Base-by-base conservation (phyloP, 2,113 vertebrate genomes). In the Oreochromis tanganicae region DNA sequence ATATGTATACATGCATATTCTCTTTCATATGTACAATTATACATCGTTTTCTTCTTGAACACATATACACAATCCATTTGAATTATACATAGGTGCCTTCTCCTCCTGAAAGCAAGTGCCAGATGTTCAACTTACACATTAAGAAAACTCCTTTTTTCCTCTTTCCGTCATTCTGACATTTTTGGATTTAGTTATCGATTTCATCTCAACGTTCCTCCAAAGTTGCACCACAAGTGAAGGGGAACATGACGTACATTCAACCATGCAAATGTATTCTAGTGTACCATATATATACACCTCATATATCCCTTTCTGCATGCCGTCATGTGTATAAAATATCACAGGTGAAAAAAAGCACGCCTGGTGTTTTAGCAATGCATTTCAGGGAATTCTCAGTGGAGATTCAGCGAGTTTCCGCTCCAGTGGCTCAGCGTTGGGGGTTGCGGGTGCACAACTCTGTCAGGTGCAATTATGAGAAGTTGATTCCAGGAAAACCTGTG, bases 371-470 rank as follows among this genome's bases (percentile, higher is more conserved):
- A 87, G 93, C 89, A 89, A 89, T 59, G 46, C 78, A 81, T 82
- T 91, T 94, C 80, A 93, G 89, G 89, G 89, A 94, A 91, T 36
- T 92, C 90, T 93, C 91, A 9, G 73, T 55, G 57, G 92, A 92
- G 84, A 89, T 87, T 85, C 83, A 41, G 85, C 84, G 83, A 75
- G 91, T 95, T 96, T 96, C 91, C 81, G 88, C 95, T 91, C 88
- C 82, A 59, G 91, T 92, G 90, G 93, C 91, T 93, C 75, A 43
- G 92, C 32, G 52, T 61, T 81, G 88, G 91, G 73, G 93, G 93
- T 88, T 90, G 92, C 87, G 94, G 95, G 90, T 93, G 93, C 94
- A 95, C 88, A 93, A 85, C 88, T 92, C 93, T 96, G 94, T 95
- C 94, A 91, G 92, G 91, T 93, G 34, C 91, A 93, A 94, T 95